A percentile compares a stretch with the other conserved stretches of the same genome.
These are phyloP conservation scores for Fringilla coelebs DNA, from an alignment of 2,797 vertebrate genomes.

Conservation along the genomic window DNA sequence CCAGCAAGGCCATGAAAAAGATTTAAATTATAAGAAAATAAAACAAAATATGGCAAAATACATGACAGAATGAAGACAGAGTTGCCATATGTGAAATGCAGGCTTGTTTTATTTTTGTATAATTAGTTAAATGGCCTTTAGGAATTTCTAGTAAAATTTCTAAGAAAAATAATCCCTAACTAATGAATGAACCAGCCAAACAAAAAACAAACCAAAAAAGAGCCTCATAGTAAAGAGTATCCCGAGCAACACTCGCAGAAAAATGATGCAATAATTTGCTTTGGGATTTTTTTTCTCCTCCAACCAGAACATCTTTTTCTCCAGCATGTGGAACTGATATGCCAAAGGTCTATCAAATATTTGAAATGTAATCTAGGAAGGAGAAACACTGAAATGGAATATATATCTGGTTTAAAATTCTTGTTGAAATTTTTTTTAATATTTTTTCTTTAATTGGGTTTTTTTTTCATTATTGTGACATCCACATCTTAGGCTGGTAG, in stretches of 20 bases:
- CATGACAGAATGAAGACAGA: neutral
- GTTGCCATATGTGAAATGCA: neutral
- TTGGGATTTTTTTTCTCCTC: neutral
- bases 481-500: neutral
- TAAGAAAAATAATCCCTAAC: neutral
- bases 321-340: neutral
- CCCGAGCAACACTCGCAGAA: neutral
- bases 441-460: neutral
- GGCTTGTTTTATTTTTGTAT: neutral
- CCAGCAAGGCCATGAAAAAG: neutral
- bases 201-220: neutral
- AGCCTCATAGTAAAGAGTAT: neutral
- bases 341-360: neutral
- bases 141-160: neutral
- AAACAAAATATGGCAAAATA: neutral
- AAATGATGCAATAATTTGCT: neutral
- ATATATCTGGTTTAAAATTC: neutral
- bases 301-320: neutral
- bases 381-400: neutral
- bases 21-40: neutral
- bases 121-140: neutral
- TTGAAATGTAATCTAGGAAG: neutral
- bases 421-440: neutral
- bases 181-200: neutral
- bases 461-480: neutral